Conservation (phyloP, 2,797 vertebrate species). For the Pelochelys cantorii region DNA sequence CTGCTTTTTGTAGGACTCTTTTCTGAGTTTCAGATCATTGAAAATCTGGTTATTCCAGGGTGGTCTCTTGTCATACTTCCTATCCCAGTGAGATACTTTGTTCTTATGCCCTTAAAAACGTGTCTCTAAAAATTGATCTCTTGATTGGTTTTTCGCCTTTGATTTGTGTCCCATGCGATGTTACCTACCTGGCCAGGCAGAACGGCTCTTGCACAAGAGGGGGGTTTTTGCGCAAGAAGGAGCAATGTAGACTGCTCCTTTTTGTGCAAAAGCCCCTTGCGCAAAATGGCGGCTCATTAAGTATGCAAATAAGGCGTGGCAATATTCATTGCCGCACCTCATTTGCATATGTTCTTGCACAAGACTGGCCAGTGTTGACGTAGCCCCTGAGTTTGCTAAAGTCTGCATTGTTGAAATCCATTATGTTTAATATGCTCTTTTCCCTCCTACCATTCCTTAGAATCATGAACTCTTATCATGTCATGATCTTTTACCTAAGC, state of each 20-base stretch:
- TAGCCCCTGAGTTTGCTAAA: not conserved
- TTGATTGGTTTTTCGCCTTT: not conserved
- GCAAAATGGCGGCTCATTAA: no score
- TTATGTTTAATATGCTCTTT: no score
- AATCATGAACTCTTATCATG: not conserved
- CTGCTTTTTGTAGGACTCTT: not conserved
- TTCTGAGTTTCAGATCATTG: not conserved
- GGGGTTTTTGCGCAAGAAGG: no score
- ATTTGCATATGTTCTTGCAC: no score
- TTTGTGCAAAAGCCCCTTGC: no score
- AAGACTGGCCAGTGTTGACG: no score
- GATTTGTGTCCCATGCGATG: not conserved
- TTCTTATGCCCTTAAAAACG: not conserved
- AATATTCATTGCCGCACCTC: no score
- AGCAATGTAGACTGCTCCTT: no score
- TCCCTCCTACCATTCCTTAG: not conserved
- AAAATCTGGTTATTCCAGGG: not conserved
- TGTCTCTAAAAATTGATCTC: not conserved
- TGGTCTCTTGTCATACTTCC: not conserved
- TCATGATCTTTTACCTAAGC: not conserved
- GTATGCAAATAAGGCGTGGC: no score
- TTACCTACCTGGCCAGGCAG: not conserved
- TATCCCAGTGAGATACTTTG: not conserved
- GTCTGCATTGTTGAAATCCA: not conserved
- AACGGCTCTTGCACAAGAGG: no score